Evolutionary conservation across 2,113 vertebrate species (phyloP), one percentile per base, ranked within the genome.

Genomic region (Saccopteryx leptura): DNA sequence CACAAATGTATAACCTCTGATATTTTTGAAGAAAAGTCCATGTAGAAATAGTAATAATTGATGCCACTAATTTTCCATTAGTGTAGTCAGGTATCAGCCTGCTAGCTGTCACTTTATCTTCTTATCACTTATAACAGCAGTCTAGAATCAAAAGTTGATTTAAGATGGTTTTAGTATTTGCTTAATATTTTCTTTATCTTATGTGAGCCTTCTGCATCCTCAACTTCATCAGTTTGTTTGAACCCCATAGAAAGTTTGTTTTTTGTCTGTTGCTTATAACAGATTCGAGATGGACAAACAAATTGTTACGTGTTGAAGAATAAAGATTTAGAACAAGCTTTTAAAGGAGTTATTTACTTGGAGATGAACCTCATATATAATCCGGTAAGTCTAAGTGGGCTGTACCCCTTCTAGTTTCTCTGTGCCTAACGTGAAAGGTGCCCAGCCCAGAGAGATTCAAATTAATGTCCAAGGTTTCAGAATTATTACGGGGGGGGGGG

Each of bases 301-400:
- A 98, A 98, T 65, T 99, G 98, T 97, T 98, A 99, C 18, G 88
- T 97, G 0, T 88, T 99, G 97, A 99, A 99, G 98, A 99, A 99
- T 98, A 99, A 99, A 98, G 98, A 99, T 96, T 98, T 99, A 98
- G 99, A 98, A 74, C 97, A 96, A 95, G 96, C 97, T 61, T 98
- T 98, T 76, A 99, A 99, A 98, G 99, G 99, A 98, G 98, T 98
- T 52, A 98, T 99, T 98, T 99, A 99, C 78, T 98, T 99, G 97
- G 99, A 99, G 93, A 96, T 99, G 98, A 99, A 99, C 13, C 98
- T 99, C 71, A 98, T 99, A 46, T 99, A 99, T 97, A 99, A 99
- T 98, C 99, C 99, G 92, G 99, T 99, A 98, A 99, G 99, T 98
- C 60, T 48, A 94, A 85, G 17, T 50, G 63, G 24, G 21, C 11